phyloP scores from a whole-genome alignment of 2,797 vertebrate species.

The Neomorphus geoffroyi region DNA sequence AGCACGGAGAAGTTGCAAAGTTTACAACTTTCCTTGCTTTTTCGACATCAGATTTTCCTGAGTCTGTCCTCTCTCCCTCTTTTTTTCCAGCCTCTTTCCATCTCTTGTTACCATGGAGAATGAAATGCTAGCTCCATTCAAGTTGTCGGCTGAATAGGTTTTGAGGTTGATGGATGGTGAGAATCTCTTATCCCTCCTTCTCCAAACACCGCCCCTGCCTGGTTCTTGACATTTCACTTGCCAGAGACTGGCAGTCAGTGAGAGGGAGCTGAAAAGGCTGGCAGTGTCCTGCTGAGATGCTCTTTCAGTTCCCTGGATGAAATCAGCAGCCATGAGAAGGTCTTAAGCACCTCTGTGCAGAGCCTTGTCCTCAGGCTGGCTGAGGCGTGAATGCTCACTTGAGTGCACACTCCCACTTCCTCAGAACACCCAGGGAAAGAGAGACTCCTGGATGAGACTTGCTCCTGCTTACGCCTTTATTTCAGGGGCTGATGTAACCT shows the following conservation, averaged over 20 bases:
- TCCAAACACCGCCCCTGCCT: conserved; percentile 69
- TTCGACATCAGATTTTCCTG: conserved; percentile 5
- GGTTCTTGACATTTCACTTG: conserved; percentile 73
- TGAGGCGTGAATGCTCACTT: conserved; percentile 60
- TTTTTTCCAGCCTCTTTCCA: conserved; percentile 44
- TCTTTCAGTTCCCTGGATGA: conserved; percentile 65
- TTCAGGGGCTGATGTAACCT: conserved; percentile 2
- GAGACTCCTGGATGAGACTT: not conserved
- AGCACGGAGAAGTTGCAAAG: conserved; percentile 1
- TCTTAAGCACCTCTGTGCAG: conserved; percentile 42
- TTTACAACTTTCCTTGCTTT: conserved; percentile 25
- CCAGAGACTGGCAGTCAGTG: conserved; percentile 58
- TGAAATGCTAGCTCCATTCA: conserved; percentile 72
- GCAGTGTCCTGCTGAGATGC: conserved; percentile 70
- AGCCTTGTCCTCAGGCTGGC: conserved; percentile 43
- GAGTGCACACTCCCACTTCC: not conserved
- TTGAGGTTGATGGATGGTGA: conserved; percentile 79
- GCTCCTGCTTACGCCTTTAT: not conserved
- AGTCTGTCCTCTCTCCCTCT: not conserved
- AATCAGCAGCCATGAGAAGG: conserved; percentile 63
- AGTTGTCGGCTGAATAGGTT: conserved; percentile 71
- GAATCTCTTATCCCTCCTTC: conserved; percentile 73
- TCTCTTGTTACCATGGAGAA: conserved; percentile 75
- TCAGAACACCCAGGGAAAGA: not conserved
- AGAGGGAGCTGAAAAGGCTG: conserved; percentile 71